phyloP scores from a whole-genome alignment of 2,888 invertebrate species.

The Lasioglossum leucozonium region DNA sequence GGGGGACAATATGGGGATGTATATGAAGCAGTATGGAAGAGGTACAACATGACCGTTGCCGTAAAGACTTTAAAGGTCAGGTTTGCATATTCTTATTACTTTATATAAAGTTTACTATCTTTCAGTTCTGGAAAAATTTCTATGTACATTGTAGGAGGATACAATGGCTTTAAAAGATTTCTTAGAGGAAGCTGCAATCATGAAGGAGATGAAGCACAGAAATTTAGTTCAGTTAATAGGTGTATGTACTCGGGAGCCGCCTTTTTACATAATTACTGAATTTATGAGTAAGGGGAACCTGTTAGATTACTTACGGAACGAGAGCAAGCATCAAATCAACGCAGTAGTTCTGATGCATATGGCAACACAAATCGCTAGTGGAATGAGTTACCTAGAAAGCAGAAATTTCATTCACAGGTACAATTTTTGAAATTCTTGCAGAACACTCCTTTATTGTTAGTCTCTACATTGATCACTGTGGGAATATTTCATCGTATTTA shows the following conservation, averaged over 20 bases:
- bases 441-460: background rate
- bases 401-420: constrained; percentile 97
- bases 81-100: background rate
- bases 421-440: background rate
- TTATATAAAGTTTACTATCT: constrained; percentile 7
- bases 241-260: constrained; percentile 99
- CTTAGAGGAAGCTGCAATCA: constrained; percentile 98
- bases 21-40: constrained; percentile 98
- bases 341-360: constrained; percentile 99
- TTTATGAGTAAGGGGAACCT: constrained; percentile 99
- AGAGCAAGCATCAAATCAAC: constrained; percentile 94
- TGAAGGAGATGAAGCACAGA: constrained; percentile 99
- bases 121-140: constrained; percentile 27
- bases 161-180: constrained; percentile 99
- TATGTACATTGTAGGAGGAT: constrained; percentile 89
- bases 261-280: constrained; percentile 99
- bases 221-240: constrained; percentile 99
- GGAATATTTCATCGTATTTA: background rate
- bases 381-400: constrained; percentile 99
- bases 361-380: constrained; percentile 99
- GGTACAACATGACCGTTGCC: constrained; percentile 97
- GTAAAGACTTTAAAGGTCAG: constrained; percentile 97
- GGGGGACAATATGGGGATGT: constrained; percentile 98
- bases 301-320: constrained; percentile 96
- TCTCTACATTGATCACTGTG: background rate